Percentiles rank a stretch among this genome's conserved stretches.
Conservation (phyloP, 2,113 vertebrate genomes). For the Myrmecobius fasciatus region DNA sequence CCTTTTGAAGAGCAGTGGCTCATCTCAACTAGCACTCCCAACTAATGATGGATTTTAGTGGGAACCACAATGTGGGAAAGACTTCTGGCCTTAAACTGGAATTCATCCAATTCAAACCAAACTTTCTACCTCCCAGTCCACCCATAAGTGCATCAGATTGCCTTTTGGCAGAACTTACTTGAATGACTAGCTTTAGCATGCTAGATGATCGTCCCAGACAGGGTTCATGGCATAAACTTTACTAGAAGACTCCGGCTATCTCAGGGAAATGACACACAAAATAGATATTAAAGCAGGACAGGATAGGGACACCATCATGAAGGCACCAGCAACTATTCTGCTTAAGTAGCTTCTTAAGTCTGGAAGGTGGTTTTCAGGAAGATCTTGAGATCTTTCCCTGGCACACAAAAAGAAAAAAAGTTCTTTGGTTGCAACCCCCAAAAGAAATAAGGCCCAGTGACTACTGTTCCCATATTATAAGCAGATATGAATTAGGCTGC, state of each 20-base stretch:
- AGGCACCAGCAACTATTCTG: not conserved
- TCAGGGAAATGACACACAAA: not conserved
- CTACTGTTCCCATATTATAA: not conserved
- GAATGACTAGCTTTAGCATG: not conserved
- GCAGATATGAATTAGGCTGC: not conserved
- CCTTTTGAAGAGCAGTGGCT: not conserved
- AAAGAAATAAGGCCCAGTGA: not conserved
- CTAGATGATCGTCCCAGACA: not conserved
- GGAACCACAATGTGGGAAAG: constrained; percentile 2
- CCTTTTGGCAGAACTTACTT: not conserved
- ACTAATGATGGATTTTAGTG: not conserved
- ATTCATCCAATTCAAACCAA: constrained; percentile 16
- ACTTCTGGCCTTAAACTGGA: constrained; percentile 20
- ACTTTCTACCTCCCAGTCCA: not conserved
- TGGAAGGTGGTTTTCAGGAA: not conserved
- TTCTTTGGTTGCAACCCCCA: not conserved
- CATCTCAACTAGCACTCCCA: not conserved
- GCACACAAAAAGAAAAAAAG: no score
- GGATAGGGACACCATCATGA: not conserved
- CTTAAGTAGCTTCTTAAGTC: constrained; percentile 15
- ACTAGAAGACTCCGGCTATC: not conserved
- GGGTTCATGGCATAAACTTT: not conserved
- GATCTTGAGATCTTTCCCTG: not conserved
- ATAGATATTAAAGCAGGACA: not conserved
- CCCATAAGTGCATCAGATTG: not conserved